A percentile compares a stretch with the other conserved stretches of the same genome.
These are phyloP conservation scores for Hirtodrosophila trivittata DNA, from an alignment of 2,888 invertebrate genomes.

Conservation along the genomic window DNA sequence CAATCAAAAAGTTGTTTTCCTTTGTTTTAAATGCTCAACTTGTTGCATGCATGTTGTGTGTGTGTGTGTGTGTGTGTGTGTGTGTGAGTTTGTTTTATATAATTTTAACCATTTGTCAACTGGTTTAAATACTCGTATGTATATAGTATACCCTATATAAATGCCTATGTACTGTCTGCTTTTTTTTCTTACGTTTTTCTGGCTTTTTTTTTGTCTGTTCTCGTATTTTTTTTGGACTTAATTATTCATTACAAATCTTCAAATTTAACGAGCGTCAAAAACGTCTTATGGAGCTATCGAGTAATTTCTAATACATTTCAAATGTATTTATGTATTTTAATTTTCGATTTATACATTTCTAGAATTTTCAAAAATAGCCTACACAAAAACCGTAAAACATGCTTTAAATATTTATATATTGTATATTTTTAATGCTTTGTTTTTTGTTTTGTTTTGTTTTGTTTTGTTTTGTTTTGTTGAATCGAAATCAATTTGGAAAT, in stretches of 20 bases:
- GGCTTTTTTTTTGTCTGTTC: slow-evolving; percentile 21
- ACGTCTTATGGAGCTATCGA: slow-evolving; percentile 35
- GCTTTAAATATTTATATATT: slow-evolving; percentile 6
- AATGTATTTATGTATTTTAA: slow-evolving; percentile 59
- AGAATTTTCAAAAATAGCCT: slow-evolving; percentile 48
- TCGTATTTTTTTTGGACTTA: slow-evolving; percentile 35
- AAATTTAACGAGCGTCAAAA: slow-evolving; percentile 46
- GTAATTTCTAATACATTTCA: slow-evolving; percentile 59
- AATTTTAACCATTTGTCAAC: slow-evolving; percentile 48
- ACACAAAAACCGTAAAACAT: slow-evolving; percentile 39
- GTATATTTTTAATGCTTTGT: neutral
- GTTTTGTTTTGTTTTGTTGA: too few relatives aligned
- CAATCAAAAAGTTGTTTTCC: slow-evolving; percentile 68
- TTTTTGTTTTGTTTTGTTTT: slow-evolving; percentile 19
- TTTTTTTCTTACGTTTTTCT: slow-evolving; percentile 43
- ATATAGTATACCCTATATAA: slow-evolving; percentile 56
- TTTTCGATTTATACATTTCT: slow-evolving; percentile 31
- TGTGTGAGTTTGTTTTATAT: slow-evolving; percentile 36
- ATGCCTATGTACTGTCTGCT: slow-evolving; percentile 57
- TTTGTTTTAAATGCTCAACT: slow-evolving; percentile 70
- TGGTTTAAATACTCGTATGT: slow-evolving; percentile 34
- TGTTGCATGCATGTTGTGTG: slow-evolving; percentile 62
- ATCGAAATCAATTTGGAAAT: slow-evolving; percentile 15
- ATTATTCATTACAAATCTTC: slow-evolving; percentile 45
- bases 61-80: too few relatives aligned